Evolutionary conservation across 2,888 invertebrate species (phyloP).

Genomic region (Troglohyphantes excavatus): DNA sequence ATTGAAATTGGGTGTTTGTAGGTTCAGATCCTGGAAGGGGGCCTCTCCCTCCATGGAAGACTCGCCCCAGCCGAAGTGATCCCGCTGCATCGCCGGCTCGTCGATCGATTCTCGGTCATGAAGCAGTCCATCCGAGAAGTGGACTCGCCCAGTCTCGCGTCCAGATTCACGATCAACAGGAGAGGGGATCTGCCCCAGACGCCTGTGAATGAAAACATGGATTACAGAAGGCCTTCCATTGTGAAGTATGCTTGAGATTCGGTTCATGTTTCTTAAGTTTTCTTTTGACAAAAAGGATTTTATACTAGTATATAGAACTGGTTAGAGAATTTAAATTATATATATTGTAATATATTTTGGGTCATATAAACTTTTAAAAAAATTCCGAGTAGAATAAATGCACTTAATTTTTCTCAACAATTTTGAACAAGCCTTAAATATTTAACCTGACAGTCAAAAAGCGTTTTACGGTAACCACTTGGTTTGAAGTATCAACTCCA

Average conservation of each 20-base stretch:
- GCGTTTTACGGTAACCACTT: no score
- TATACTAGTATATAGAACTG: no score
- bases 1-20: constrained; percentile 79
- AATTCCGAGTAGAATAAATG: no score
- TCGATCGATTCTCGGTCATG: constrained; percentile 93
- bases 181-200: constrained; percentile 73
- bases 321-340: no score
- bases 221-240: constrained; percentile 75
- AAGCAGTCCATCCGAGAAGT: constrained; percentile 86
- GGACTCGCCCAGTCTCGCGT: constrained; percentile 70
- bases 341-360: no score
- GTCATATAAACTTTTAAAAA: no score
- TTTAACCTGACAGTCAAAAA: no score
- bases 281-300: no score
- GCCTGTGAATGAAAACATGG: constrained; percentile 45
- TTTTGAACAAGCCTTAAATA: no score
- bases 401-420: no score
- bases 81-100: constrained; percentile 93
- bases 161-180: constrained; percentile 58
- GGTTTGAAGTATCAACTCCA: no score
- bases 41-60: constrained; percentile 91
- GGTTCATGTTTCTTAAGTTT: no score
- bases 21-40: constrained; percentile 88
- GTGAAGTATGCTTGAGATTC: constrained; percentile 62
- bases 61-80: constrained; percentile 94